Base-by-base conservation (phyloP, 2,113 vertebrate genomes). In the Gorsachius goisagi region DNA sequence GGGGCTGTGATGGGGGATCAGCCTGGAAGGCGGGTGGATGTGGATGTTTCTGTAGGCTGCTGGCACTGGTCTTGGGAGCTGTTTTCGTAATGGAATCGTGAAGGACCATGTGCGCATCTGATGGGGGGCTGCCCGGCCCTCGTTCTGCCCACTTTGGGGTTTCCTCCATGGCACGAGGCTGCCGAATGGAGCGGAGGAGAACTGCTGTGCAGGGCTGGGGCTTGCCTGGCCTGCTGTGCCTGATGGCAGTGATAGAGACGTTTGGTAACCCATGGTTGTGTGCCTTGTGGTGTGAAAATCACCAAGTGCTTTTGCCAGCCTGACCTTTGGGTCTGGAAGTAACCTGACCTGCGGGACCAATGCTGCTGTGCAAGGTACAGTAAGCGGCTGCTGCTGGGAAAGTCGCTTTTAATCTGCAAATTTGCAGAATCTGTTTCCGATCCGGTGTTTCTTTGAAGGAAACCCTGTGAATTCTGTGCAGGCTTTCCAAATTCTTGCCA, bases 201-300 rank as follows among this genome's bases (percentile, higher is more conserved):
- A 62, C 12, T 6, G 35, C 27, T 1, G 2, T 3, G 11, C 6
- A 6, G 58, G 39, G 18, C 69, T 63, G 47, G 14, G 30, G n/a
- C 30, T 77, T 20, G 45, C 12, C 39, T 7, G 4, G 22, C 17
- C 24, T 1, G 2, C 35, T 14, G 35, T 2, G 3, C 39, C 9
- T 3, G 0, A 6, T 2, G 9, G 18, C 0, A 1, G 30, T 2
- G 1, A 6, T 14, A 10, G 27, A 18, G 15, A 9, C 9, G 12
- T 21, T n/a, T 0, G 1, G 15, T 21, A 23, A 37, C 26, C 11
- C 5, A 8, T 82, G 39, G 52, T 23, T 59, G 44, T 1, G 1
- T 15, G 37, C 45, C 26, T 76, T 2, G 1, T 0, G 3, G 24
- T 18, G 6, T 28, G 63, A 55, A 72, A 33, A 55, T 49, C 3